A percentile compares a stretch with the other conserved stretches of the same genome.
These are phyloP conservation scores for Paradoxurus hermaphroditus DNA, from an alignment of 2,113 vertebrate species.

Conservation along the genomic window DNA sequence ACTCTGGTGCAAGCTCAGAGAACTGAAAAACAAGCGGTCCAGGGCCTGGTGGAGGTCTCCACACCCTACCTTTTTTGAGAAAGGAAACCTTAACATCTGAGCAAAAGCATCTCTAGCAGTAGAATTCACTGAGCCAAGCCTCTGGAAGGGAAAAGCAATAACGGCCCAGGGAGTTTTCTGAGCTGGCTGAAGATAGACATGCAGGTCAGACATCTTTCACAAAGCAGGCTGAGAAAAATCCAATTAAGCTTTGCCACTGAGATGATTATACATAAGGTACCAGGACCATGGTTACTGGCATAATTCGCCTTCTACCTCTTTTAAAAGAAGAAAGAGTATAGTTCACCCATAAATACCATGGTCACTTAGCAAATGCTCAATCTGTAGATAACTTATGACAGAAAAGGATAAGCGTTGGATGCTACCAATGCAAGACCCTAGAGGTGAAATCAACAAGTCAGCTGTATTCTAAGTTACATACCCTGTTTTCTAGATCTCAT, in stretches of 20 bases:
- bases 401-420: not conserved
- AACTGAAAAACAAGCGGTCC: conserved; percentile 44
- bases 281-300: not conserved
- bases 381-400: not conserved
- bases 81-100: not conserved
- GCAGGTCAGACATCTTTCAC: conserved; percentile 8
- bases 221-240: conserved; percentile 16
- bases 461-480: not conserved
- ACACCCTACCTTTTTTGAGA: not conserved
- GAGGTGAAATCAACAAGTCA: not conserved
- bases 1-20: not conserved
- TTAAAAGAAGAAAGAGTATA: not conserved
- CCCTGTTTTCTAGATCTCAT: not conserved
- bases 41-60: not conserved
- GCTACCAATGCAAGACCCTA: not conserved
- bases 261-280: conserved; percentile 29
- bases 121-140: not conserved
- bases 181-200: not conserved
- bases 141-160: conserved; percentile 28
- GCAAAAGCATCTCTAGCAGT: not conserved
- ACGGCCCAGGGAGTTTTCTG: not conserved
- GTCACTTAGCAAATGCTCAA: conserved; percentile 17
- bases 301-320: not conserved
- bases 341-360: not conserved
- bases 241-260: not conserved